Percentiles rank a stretch among this genome's conserved stretches.
Conservation (phyloP, 2,888 invertebrate genomes). For the Neoitamus cyanurus region DNA sequence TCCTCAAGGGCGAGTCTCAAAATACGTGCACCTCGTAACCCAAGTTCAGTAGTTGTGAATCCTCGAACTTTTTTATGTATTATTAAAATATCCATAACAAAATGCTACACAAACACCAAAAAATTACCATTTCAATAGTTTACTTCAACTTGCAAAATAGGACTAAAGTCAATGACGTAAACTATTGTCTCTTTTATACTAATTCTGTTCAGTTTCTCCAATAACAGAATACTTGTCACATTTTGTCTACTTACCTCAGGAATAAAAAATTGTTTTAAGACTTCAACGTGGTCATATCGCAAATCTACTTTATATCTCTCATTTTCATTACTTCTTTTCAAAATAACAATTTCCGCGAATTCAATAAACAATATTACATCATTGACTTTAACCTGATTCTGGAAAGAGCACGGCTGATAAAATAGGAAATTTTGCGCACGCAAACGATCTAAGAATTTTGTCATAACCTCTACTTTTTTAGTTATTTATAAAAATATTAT, state of each 20-base stretch:
- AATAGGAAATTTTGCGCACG: not conserved
- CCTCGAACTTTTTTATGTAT: constrained; percentile 37
- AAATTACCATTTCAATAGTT: constrained; percentile 51
- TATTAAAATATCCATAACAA: constrained; percentile 56
- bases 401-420: constrained; percentile 44
- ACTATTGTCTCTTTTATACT: not conserved
- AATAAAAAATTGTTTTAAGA: not conserved
- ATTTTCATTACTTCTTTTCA: not conserved
- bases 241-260: constrained; percentile 21
- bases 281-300: not conserved
- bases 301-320: not conserved
- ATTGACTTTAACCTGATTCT: constrained; percentile 38
- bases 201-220: not conserved
- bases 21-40: not conserved
- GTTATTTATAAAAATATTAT: not conserved
- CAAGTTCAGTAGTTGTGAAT: not conserved
- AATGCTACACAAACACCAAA: constrained; percentile 62
- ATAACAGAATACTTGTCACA: not conserved
- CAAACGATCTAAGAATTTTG: not conserved
- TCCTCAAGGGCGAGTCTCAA: not conserved
- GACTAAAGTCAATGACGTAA: constrained; percentile 33
- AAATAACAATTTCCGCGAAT: not conserved
- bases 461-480: not conserved
- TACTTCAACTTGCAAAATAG: constrained; percentile 47
- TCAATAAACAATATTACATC: constrained; percentile 5